A percentile compares a stretch with the other conserved stretches of the same genome.
These are phyloP conservation scores for Callipepla squamata DNA, from an alignment of 2,113 vertebrate genomes.

Conservation along the genomic window DNA sequence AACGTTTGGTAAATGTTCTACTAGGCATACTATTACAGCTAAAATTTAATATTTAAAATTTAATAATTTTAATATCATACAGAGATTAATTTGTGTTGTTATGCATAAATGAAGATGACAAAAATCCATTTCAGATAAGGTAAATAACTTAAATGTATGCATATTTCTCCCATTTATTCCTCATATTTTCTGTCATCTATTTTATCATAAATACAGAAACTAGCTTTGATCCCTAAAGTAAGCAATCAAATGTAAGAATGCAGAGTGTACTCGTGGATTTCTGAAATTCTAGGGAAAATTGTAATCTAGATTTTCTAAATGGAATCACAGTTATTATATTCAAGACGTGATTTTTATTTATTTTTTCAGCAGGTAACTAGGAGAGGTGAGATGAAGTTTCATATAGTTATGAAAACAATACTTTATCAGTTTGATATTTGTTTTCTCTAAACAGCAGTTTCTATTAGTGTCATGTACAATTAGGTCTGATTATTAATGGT, in stretches of 20 bases:
- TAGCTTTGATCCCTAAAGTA: not conserved
- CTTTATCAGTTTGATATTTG: not conserved
- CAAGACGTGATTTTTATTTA: not conserved
- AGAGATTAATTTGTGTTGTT: not conserved
- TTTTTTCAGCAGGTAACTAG: not conserved
- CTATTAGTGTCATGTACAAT: not conserved
- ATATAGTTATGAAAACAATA: not conserved
- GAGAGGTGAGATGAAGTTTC: not conserved
- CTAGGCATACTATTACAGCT: not conserved
- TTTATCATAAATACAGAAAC: not conserved
- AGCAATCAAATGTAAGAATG: not conserved
- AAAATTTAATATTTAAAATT: not conserved
- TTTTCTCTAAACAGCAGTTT: not conserved
- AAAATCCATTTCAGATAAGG: not conserved
- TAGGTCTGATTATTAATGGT: slow-evolving; percentile 17
- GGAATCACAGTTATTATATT: not conserved
- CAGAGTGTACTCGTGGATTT: not conserved
- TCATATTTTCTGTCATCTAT: not conserved
- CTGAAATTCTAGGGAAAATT: not conserved
- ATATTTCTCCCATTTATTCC: not conserved
- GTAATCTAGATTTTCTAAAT: not conserved
- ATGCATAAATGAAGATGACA: not conserved
- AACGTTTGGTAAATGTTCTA: not conserved
- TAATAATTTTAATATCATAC: not conserved
- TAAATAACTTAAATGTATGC: not conserved